These are phyloP conservation scores for Pipa parva DNA, from an alignment of 2,113 vertebrate species.

Conservation along the genomic window DNA sequence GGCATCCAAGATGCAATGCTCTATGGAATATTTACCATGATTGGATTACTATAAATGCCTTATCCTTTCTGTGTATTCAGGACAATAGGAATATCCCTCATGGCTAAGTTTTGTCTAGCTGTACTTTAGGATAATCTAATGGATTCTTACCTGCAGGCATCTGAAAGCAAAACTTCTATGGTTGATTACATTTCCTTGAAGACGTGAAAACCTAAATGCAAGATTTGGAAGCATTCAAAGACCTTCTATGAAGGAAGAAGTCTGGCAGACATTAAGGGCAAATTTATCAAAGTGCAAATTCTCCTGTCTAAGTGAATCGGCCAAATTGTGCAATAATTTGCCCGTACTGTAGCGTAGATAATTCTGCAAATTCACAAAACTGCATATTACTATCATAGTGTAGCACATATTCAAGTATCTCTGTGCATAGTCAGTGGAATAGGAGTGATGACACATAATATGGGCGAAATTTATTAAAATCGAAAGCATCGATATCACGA, in stretches of 20 bases:
- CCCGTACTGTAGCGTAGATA: too few relatives aligned
- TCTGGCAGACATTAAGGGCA: neutral
- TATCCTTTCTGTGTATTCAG: slow-evolving; percentile 16
- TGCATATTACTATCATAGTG: too few relatives aligned
- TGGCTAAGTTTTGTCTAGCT: slow-evolving; percentile 13
- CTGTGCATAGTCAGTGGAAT: too few relatives aligned
- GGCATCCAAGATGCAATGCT: neutral
- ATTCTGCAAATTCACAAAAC: too few relatives aligned
- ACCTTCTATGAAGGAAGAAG: too few relatives aligned
- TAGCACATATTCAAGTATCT: too few relatives aligned
- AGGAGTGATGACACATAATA: too few relatives aligned
- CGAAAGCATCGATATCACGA: too few relatives aligned
- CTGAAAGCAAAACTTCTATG: neutral
- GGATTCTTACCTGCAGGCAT: slow-evolving; percentile 1
- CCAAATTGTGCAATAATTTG: too few relatives aligned
- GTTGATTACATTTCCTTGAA: neutral
- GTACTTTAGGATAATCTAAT: slow-evolving; percentile 13
- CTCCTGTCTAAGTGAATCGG: too few relatives aligned
- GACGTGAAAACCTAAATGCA: neutral
- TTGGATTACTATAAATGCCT: slow-evolving; percentile 14
- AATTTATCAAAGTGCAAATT: neutral
- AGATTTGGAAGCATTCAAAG: neutral
- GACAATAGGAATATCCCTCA: slow-evolving; percentile 6
- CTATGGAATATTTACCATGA: slow-evolving; percentile 16
- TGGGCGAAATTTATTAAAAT: too few relatives aligned